Base-by-base conservation (phyloP, 2,797 vertebrate genomes). In the Rhinichthys osculus region DNA sequence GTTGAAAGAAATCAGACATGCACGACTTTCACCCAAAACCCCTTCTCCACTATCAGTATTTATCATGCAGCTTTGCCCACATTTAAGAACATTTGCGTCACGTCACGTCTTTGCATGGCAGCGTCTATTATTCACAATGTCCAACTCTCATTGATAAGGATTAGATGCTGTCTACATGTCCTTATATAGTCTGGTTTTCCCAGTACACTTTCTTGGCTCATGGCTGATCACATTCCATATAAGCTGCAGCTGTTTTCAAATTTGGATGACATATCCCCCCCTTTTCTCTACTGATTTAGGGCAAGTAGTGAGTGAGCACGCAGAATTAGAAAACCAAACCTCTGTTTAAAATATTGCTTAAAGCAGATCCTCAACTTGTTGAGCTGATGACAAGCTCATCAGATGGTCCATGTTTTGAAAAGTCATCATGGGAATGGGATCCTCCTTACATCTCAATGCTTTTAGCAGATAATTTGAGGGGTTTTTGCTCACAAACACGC, bases 111-210 rank as follows among this genome's bases (percentile, higher is more conserved):
- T 57, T 44, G 62, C 14, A 52, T 44, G 42, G 35, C 33, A 64
- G 67, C 3, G 7, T 47, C 21, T 69, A 44, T 23, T 74, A 69
- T 67, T 52, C 35, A 59, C 62, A 14, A 76, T 62, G 27, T 86
- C 73, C 80, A 78, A 4, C 69, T 67, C 94, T 95, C 93, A 94
- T 94, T 95, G 95, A 96, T 96, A 96, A 96, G 95, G 95, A 94
- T 94, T 94, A 93, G 93, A 54, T 74, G 83, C 59, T 38, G 95
- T 95, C 95, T 96, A 94, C 94, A 91, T 96, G 94, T 92, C 96
- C 95, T 94, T 96, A 96, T 97, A 96, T 95, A 95, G 96, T 93
- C 90, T 91, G 93, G 92, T 96, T 94, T 95, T 95, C 94, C 69
- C 62, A 88, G 76, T 44, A 81, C n/a, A 23, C 57, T 62, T 66